Conservation (phyloP, 2,797 vertebrate genomes). For the Cossypha heuglini region DNA sequence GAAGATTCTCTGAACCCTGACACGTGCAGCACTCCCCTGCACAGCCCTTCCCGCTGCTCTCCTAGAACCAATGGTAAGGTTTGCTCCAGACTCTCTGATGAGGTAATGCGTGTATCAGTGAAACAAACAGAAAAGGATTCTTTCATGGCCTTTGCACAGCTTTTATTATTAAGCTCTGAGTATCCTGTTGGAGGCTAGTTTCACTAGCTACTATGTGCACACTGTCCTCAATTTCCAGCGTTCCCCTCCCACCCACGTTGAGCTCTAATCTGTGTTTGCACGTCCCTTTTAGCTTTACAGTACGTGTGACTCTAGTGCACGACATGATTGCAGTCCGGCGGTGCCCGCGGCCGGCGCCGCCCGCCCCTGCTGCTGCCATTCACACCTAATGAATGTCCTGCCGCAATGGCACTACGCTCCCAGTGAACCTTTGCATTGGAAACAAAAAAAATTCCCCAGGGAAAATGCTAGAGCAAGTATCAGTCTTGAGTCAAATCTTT, state of each 20-base stretch:
- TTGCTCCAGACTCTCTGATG: slow-evolving; percentile 76
- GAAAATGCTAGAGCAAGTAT: slow-evolving; percentile 74
- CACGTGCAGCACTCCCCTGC: slow-evolving; percentile 14
- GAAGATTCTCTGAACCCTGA: slow-evolving; percentile 24
- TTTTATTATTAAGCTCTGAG: slow-evolving; percentile 83
- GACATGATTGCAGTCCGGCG: slow-evolving; percentile 72
- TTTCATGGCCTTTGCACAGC: slow-evolving; percentile 82
- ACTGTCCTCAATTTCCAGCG: slow-evolving; percentile 60
- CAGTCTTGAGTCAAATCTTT: slow-evolving; percentile 95
- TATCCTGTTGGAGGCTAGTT: slow-evolving; percentile 80
- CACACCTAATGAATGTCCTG: slow-evolving; percentile 77
- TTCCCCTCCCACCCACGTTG: slow-evolving; percentile 77
- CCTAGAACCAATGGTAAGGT: slow-evolving; percentile 55
- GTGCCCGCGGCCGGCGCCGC: slow-evolving; percentile 69
- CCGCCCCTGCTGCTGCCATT: slow-evolving; percentile 86
- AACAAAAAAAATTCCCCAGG: slow-evolving; percentile 70
- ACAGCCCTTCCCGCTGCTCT: slow-evolving; percentile 42
- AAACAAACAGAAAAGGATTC: slow-evolving; percentile 77
- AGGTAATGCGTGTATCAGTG: slow-evolving; percentile 84
- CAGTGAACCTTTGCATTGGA: slow-evolving; percentile 73
- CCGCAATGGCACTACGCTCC: slow-evolving; percentile 80
- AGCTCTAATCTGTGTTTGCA: slow-evolving; percentile 84
- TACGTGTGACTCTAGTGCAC: slow-evolving; percentile 98
- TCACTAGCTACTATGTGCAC: slow-evolving; percentile 80
- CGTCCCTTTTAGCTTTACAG: slow-evolving; percentile 98